Percentiles rank a stretch among this genome's conserved stretches.
These are phyloP conservation scores for Onychomys leucogaster DNA, from an alignment of 2,797 vertebrate species.

Conservation along the genomic window DNA sequence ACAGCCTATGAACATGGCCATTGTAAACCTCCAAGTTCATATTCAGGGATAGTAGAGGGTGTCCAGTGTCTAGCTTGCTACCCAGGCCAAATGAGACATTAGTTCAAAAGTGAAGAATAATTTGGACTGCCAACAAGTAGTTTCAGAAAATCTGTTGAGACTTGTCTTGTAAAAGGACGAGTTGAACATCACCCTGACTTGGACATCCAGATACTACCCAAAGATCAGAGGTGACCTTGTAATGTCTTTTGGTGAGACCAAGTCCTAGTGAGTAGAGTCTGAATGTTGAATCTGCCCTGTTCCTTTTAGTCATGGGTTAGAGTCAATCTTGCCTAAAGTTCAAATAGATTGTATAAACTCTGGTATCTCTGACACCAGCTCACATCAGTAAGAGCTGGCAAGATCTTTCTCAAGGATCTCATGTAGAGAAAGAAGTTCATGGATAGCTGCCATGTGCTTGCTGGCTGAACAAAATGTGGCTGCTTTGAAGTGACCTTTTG, in stretches of 20 bases:
- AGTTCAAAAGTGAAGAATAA: background rate
- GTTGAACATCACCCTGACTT: background rate
- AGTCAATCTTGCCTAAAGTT: background rate
- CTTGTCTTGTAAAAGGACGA: conserved; percentile 37
- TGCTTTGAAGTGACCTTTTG: background rate
- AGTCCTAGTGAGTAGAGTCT: background rate
- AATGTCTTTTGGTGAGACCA: background rate
- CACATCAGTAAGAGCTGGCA: conserved; percentile 4
- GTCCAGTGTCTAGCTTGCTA: background rate
- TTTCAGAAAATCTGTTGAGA: background rate
- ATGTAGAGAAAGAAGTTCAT: background rate
- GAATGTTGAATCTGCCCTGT: background rate
- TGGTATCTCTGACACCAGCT: background rate
- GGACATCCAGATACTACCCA: background rate
- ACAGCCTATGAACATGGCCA: background rate
- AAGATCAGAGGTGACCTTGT: background rate
- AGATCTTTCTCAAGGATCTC: conserved; percentile 10
- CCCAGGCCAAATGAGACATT: background rate
- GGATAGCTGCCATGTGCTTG: background rate
- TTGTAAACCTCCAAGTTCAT: conserved; percentile 7
- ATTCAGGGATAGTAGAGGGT: background rate
- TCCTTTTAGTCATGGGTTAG: background rate
- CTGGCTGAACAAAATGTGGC: background rate
- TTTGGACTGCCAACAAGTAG: background rate
- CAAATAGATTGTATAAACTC: background rate